Evolutionary conservation across 2,888 invertebrate species (phyloP), one percentile per base, ranked within the genome.

Genomic region (Netelia fuscicornis): DNA sequence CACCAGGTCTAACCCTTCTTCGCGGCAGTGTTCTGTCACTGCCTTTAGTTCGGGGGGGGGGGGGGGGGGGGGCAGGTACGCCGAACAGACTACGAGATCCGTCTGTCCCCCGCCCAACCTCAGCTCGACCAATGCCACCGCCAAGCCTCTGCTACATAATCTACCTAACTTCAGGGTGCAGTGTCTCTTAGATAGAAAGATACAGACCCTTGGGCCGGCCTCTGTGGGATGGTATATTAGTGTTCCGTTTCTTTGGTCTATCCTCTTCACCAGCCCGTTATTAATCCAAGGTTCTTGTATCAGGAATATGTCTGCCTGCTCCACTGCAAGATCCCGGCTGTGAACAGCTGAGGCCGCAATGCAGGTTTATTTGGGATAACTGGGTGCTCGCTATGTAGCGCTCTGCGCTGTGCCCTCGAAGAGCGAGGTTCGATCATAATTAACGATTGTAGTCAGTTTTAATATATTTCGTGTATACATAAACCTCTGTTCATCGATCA

Each of bases 1-100:
- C 10, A 86, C 0, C 1, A 83, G 62, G 13, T 64, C 44, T 1
- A 68, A 48, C 37, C 77, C 60, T 10, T 30, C 48, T 1, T 20
- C 42, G 1, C 37, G 23, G 58, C 54, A 72, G 80, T 81, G 62
- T 13, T 81, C 76, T 37, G 77, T 48, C 17, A 79, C 48, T 13
- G 54, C 60, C n/a, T n/a, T 56, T 10, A 84, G 58, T 37, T 65
- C 56, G 30, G 5, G 75, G 67, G 9, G 37, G 58, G n/a, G 78
- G 68, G 2, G 52, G 70, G 9, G 70, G 8, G 23, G 23, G 23
- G 64, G 62, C 1, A 52, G 80, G 56, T 64, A 65, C 13, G 72
- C 72, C 2, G 52, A 68, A 52, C 68, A 6, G 25, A 54, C 54
- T 2, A 54, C n/a, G 17, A 67, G 48, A 2, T 23, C 67, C 10